phyloP scores from a whole-genome alignment of 2,888 invertebrate species.

The Gibbula magus region DNA sequence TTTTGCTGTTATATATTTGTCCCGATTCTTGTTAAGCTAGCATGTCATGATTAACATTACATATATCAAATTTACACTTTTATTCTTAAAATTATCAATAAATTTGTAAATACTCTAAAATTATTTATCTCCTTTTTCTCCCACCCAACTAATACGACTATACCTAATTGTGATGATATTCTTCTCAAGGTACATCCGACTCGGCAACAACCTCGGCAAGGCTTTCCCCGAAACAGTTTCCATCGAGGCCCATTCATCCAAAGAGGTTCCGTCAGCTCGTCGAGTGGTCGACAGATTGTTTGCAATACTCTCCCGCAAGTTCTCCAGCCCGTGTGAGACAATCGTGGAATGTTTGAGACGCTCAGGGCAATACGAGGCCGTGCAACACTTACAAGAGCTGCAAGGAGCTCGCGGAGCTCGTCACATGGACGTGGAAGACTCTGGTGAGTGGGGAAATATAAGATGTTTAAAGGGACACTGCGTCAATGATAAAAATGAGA shows the following conservation, averaged over 20 bases:
- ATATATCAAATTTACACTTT: no score
- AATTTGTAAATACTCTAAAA: no score
- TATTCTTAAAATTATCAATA: no score
- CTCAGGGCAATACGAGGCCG: constrained; percentile 3
- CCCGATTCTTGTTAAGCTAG: no score
- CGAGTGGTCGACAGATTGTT: not conserved
- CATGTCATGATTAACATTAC: no score
- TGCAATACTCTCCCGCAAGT: not conserved
- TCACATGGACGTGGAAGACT: not conserved
- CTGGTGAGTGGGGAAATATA: not conserved
- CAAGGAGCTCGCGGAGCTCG: not conserved
- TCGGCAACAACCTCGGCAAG: not conserved
- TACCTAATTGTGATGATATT: no score
- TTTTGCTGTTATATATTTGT: no score
- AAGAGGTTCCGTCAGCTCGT: not conserved
- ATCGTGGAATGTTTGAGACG: not conserved
- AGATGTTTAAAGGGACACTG: no score
- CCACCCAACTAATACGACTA: no score
- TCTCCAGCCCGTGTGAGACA: not conserved
- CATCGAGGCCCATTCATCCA: not conserved
- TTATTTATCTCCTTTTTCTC: no score
- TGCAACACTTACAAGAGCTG: not conserved
- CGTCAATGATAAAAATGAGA: no score
- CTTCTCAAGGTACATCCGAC: not conserved
- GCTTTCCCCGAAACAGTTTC: not conserved